A percentile compares a stretch with the other conserved stretches of the same genome.
Conservation (phyloP, 1,140 invertebrate genomes). For the Phymastichus coffea region DNA sequence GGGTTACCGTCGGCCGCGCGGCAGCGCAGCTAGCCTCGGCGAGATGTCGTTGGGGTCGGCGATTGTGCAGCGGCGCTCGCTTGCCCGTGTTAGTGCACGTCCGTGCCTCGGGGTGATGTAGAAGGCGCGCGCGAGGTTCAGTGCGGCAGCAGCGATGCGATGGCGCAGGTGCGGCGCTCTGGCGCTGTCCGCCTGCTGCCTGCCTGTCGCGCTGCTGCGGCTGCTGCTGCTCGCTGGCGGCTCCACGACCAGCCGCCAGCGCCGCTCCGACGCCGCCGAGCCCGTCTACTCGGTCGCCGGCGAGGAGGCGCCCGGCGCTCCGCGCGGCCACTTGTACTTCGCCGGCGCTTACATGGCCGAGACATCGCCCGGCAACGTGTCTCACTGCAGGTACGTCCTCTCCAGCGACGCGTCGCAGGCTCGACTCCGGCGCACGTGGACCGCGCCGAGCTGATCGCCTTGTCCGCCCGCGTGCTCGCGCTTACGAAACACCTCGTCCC, state of each 20-base stretch:
- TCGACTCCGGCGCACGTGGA: too few species aligned
- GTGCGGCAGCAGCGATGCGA: slow-evolving; percentile 34
- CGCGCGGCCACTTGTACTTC: slow-evolving; percentile 38
- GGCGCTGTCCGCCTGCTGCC: slow-evolving; percentile 37
- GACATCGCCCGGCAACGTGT: slow-evolving; percentile 55
- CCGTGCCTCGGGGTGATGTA: slow-evolving; percentile 14
- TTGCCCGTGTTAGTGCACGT: too few species aligned
- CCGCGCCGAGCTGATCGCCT: too few species aligned
- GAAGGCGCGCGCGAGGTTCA: slow-evolving; percentile 21
- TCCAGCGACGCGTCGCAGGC: too few species aligned
- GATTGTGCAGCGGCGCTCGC: slow-evolving; percentile 3
- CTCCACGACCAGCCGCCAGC: slow-evolving; percentile 24
- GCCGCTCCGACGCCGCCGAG: not conserved
- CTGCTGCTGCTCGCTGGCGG: slow-evolving; percentile 45
- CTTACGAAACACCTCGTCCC: too few species aligned
- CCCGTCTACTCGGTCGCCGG: not conserved
- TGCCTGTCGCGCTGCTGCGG: not conserved
- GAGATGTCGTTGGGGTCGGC: not conserved
- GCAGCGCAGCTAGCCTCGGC: not conserved
- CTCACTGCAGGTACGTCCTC: slow-evolving; percentile 60
- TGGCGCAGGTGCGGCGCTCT: slow-evolving; percentile 33
- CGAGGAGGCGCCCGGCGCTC: not conserved
- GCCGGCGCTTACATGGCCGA: slow-evolving; percentile 60
- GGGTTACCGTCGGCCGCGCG: not conserved
- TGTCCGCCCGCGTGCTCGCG: too few species aligned